phyloP scores from a whole-genome alignment of 2,888 invertebrate genomes.

The Caenorhabditis auriculariae region DNA sequence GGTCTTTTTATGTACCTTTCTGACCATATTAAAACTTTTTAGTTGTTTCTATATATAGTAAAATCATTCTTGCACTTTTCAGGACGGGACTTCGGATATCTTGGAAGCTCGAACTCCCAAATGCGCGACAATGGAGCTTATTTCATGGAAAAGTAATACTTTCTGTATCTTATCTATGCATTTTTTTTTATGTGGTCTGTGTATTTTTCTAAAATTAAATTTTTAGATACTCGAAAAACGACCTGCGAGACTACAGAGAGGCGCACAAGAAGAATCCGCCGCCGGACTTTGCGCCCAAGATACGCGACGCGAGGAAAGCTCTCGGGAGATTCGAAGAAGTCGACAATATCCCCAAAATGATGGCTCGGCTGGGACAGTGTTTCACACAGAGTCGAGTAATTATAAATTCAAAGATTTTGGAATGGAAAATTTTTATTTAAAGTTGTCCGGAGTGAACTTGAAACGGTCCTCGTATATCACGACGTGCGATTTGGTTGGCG shows the following conservation, averaged over 20 bases:
- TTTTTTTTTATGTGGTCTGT: too few species aligned
- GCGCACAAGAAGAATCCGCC: conserved; percentile 10
- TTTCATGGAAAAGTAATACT: conserved; percentile 40
- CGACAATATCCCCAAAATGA: conserved; percentile 62
- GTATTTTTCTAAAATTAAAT: too few species aligned
- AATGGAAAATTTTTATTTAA: conserved; percentile 2
- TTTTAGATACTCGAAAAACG: too few species aligned
- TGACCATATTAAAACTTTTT: too few species aligned
- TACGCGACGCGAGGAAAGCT: conserved; percentile 32
- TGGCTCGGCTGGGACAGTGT: conserved; percentile 64
- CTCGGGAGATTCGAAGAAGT: conserved; percentile 49
- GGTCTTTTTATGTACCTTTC: too few species aligned
- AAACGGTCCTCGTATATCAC: conserved; percentile 17
- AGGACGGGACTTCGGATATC: conserved; percentile 48
- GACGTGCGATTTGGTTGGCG: conserved; percentile 37
- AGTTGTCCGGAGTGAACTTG: conserved; percentile 31
- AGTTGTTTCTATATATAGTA: not conserved
- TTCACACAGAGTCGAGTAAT: conserved; percentile 58
- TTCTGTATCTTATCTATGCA: not conserved
- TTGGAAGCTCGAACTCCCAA: conserved; percentile 62
- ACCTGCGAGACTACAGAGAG: too few species aligned
- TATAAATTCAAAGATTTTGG: not conserved
- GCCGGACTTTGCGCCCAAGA: conserved; percentile 18
- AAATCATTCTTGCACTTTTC: not conserved
- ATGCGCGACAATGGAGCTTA: conserved; percentile 62